Evolutionary conservation across 2,113 vertebrate genomes (phyloP), one percentile per base, ranked within the genome.

Genomic region (Seriola aureovittata): DNA sequence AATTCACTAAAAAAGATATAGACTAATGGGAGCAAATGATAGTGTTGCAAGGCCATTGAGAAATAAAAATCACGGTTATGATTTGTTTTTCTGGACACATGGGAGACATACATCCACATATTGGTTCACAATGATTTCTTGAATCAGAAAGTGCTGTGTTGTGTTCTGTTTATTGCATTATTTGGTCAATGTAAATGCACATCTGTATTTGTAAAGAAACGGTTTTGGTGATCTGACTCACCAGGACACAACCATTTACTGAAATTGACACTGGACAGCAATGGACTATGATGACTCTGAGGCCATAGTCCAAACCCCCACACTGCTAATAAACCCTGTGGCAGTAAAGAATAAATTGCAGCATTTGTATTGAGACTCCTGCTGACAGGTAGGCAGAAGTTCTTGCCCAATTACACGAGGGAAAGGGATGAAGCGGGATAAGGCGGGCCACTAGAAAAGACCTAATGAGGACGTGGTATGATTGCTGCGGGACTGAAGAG

Each of bases 391-490:
- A 70, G 80, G 80, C 67, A 48, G 80, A 57, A 60, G 19, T 32
- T 85, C 86, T 55, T 46, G 75, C 25, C 89, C 82, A 87, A 93
- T 93, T 93, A 93, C 21, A 84, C 40, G 40, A 3, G 25, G 32
- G 44, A 81, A 71, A 70, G 44, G 79, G 75, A 90, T 77, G 83
- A 87, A 62, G 80, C 66, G 48, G 78, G 67, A 77, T 77, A 75
- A 83, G 85, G 75, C 40, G 48, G 83, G 58, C 72, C 80, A 80
- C 77, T 68, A 79, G 78, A 88, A 80, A 36, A 81, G 65, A 65
- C 71, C 85, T 92, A 92, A 93, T 88, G 87, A 90, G 87, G 84
- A 87, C 14, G 65, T 76, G 80, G 81, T 72, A 77, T 86, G 76
- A 92, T 84, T 86, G 87, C 80, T 46, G 75, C 16, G 55, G 70